Evolutionary conservation across 2,888 invertebrate species (phyloP).

Genomic region (Cantharis nigra): DNA sequence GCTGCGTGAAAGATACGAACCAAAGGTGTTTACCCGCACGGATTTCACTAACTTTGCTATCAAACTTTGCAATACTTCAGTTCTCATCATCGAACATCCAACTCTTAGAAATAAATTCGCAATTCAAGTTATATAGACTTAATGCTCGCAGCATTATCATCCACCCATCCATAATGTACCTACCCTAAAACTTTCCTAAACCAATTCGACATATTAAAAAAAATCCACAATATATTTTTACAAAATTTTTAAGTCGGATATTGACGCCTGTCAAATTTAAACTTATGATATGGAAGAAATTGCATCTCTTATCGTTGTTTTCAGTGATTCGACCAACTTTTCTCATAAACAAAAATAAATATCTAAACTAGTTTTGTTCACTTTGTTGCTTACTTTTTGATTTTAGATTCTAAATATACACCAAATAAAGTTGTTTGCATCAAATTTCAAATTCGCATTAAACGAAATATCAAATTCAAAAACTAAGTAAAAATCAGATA

Average conservation of each 20-base stretch:
- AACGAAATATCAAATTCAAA: too few species aligned
- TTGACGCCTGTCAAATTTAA: not conserved
- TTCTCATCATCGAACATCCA: slow-evolving; percentile 41
- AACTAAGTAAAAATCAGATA: too few species aligned
- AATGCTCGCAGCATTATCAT: not conserved
- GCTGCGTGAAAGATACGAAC: slow-evolving; percentile 54
- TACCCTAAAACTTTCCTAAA: not conserved
- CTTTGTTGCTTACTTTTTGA: not conserved
- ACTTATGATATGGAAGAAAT: not conserved
- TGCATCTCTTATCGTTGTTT: not conserved
- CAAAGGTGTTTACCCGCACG: slow-evolving; percentile 53
- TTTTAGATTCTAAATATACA: not conserved
- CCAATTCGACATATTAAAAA: not conserved
- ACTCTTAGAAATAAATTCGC: slow-evolving; percentile 19
- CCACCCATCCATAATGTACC: not conserved
- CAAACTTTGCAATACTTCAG: slow-evolving; percentile 51
- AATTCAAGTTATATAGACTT: not conserved
- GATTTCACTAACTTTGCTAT: slow-evolving; percentile 53
- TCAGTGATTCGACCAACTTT: not conserved
- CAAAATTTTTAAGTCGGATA: not conserved
- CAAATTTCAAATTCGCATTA: not conserved
- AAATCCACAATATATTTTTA: not conserved
- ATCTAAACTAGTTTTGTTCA: not conserved
- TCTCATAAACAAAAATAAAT: not conserved
- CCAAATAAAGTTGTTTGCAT: not conserved